These are phyloP conservation scores for Malacoctenus gilli DNA, from an alignment of 2,797 vertebrate genomes.

Conservation along the genomic window DNA sequence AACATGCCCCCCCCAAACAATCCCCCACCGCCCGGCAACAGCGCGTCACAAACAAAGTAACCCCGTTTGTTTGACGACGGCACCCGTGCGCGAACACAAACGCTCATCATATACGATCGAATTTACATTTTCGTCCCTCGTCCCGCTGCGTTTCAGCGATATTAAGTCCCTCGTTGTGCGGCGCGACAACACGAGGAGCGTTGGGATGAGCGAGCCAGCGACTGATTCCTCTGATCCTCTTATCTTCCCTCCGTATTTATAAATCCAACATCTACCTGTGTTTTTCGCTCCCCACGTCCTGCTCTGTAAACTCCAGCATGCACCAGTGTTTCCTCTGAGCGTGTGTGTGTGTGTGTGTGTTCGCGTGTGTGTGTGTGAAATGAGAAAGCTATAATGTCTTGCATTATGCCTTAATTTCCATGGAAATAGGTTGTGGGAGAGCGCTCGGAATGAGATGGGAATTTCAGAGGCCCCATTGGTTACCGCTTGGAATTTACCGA, in stretches of 20 bases:
- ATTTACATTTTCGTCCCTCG: conserved; percentile 22
- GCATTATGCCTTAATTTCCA: conserved; percentile 68
- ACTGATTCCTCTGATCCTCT: conserved; percentile 56
- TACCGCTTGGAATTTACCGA: conserved; percentile 56
- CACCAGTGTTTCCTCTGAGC: conserved; percentile 24
- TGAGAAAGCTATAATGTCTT: conserved; percentile 47
- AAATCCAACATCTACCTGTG: conserved; percentile 45
- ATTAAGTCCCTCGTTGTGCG: conserved; percentile 38
- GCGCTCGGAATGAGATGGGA: conserved; percentile 55
- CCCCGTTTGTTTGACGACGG: too few relatives aligned
- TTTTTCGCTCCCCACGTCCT: conserved; percentile 47
- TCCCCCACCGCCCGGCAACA: too few relatives aligned
- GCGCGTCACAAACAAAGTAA: too few relatives aligned
- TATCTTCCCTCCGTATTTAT: conserved; percentile 53
- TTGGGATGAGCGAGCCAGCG: conserved; percentile 47
- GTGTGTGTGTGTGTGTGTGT: conserved; percentile 8
- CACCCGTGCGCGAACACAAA: too few relatives aligned
- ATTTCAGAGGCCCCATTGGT: conserved; percentile 35
- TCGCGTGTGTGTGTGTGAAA: conserved; percentile 19
- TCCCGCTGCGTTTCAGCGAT: conserved; percentile 37
- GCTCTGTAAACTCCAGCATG: conserved; percentile 55
- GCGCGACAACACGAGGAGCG: conserved; percentile 27
- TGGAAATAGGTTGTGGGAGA: conserved; percentile 65
- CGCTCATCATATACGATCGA: conserved; percentile 27
- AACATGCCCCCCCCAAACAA: too few relatives aligned